Conservation (phyloP, 2,888 invertebrate species). For the Galerucella pusilla region DNA sequence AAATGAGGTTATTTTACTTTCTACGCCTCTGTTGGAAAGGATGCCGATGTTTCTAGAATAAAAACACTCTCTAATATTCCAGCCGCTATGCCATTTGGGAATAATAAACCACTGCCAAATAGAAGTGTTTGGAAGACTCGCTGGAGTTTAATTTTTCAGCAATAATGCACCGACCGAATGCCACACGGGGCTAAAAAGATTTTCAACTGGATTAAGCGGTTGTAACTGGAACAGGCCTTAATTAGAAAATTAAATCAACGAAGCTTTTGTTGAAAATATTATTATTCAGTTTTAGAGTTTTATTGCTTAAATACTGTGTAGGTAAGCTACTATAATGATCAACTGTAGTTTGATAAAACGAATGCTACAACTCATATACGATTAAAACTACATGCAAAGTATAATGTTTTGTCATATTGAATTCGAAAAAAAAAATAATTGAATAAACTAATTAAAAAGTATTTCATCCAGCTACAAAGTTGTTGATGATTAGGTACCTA, state of each 20-base stretch:
- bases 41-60: slow-evolving; percentile 38
- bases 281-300: background rate
- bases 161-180: slow-evolving; percentile 36
- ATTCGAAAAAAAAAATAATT: too few species aligned
- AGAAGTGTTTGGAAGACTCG: slow-evolving; percentile 51
- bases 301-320: background rate
- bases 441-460: too few species aligned
- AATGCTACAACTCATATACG: too few species aligned
- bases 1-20: background rate
- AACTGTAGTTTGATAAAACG: too few species aligned
- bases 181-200: slow-evolving; percentile 22
- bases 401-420: too few species aligned
- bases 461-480: too few species aligned
- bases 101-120: slow-evolving; percentile 56
- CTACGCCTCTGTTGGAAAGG: slow-evolving; percentile 12
- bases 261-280: background rate
- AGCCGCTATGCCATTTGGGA: slow-evolving; percentile 52
- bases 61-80: slow-evolving; percentile 56
- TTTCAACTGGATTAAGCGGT: slow-evolving; percentile 28
- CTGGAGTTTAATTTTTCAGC: slow-evolving; percentile 48
- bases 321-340: too few species aligned
- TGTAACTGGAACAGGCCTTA: slow-evolving; percentile 21
- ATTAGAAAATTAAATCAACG: slow-evolving; percentile 34
- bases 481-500: too few species aligned
- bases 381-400: too few species aligned